A percentile compares a stretch with the other conserved stretches of the same genome.
These are phyloP conservation scores for Eueremaeus valkanovi DNA, from an alignment of 2,888 invertebrate species.

Conservation along the genomic window DNA sequence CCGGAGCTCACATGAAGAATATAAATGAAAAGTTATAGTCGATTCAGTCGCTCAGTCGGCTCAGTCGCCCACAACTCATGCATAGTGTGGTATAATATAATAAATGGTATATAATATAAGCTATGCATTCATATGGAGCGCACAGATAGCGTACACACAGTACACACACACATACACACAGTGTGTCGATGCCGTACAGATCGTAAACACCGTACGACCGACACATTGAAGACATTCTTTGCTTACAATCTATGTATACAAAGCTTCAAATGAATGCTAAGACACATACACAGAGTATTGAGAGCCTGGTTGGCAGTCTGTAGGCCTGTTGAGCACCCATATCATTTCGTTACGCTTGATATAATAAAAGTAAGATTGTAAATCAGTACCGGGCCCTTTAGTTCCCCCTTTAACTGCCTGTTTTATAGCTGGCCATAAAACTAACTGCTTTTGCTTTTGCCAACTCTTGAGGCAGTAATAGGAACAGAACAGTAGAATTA, in stretches of 20 bases:
- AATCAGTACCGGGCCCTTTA: constrained; percentile 34
- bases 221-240: background rate
- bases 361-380: constrained; percentile 35
- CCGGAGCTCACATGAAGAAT: constrained; percentile 12
- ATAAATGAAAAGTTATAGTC: constrained; percentile 29
- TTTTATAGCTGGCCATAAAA: constrained; percentile 41
- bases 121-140: constrained; percentile 12
- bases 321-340: constrained; percentile 29
- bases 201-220: background rate
- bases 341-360: constrained; percentile 30
- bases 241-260: background rate
- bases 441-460: constrained; percentile 31
- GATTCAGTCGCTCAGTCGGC: no score
- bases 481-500: constrained; percentile 47
- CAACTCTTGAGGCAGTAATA: constrained; percentile 43
- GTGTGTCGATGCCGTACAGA: background rate
- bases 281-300: background rate
- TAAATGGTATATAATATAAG: background rate
- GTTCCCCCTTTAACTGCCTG: constrained; percentile 34
- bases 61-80: constrained; percentile 10
- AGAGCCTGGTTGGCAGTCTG: background rate
- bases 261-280: background rate
- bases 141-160: constrained; percentile 10
- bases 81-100: background rate
- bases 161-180: no score